Percentiles rank a stretch among this genome's conserved stretches.
These are phyloP conservation scores for Nesometra sesokonis DNA, from an alignment of 35 echinoderm and acorn worm genomes.

Conservation along the genomic window DNA sequence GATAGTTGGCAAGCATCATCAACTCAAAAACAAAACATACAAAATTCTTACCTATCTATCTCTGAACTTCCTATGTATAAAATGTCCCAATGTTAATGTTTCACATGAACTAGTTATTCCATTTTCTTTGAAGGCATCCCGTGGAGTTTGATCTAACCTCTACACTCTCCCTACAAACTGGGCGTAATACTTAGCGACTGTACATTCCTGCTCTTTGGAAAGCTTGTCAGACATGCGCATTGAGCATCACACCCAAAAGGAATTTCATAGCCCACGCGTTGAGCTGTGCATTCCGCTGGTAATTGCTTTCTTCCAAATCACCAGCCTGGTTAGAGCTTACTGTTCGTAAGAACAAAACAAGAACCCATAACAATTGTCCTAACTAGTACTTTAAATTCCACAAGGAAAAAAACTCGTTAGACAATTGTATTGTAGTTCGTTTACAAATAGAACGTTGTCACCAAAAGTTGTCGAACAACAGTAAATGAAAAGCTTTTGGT, in stretches of 20 bases:
- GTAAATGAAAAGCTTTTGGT: too few relatives aligned
- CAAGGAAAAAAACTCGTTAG: too few relatives aligned
- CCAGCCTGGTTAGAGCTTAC: background rate
- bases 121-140: background rate
- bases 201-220: background rate
- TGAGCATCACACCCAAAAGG: background rate
- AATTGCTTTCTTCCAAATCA: background rate
- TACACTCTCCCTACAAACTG: background rate
- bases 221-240: background rate
- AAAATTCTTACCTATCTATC: background rate
- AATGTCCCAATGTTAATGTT: background rate
- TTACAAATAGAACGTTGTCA: background rate
- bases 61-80: background rate
- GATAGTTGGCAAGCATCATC: too few relatives aligned
- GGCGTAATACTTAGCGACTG: background rate
- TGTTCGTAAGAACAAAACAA: background rate
- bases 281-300: background rate
- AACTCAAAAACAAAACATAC: too few relatives aligned
- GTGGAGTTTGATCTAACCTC: background rate
- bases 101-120: background rate
- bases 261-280: background rate
- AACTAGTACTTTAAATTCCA: background rate
- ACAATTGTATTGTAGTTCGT: background rate
- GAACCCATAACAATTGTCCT: background rate
- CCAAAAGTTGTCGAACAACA: background rate